Conservation (phyloP, 2,888 invertebrate species). For the Drosophila mulleri region DNA sequence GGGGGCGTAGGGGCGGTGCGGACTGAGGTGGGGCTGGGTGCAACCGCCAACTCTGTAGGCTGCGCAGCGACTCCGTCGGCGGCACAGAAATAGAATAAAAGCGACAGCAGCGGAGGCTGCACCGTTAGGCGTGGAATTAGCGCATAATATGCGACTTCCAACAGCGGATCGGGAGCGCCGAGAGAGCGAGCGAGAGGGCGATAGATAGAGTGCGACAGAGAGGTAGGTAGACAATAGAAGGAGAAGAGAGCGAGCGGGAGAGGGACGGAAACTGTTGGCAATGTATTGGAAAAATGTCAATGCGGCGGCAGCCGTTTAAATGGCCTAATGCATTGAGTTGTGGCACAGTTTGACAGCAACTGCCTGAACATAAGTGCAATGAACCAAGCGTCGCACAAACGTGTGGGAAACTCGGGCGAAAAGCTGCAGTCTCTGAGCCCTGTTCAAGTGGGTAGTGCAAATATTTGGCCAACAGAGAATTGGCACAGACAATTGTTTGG, state of each 20-base stretch:
- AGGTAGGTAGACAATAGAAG: neutral
- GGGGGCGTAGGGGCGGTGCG: neutral
- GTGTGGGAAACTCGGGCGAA: conserved; percentile 11
- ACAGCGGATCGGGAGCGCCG: conserved; percentile 55
- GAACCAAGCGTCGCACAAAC: conserved; percentile 43
- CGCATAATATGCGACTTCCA: conserved; percentile 70
- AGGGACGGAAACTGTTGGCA: neutral
- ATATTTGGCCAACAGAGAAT: conserved; percentile 61
- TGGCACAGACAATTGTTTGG: conserved; percentile 33
- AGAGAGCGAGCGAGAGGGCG: neutral
- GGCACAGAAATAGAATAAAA: conserved; percentile 76
- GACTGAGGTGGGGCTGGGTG: neutral
- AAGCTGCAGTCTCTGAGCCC: conserved; percentile 22
- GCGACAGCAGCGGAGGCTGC: conserved; percentile 74
- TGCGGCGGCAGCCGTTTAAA: conserved; percentile 29
- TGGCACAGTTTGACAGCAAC: conserved; percentile 55
- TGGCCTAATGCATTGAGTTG: conserved; percentile 41
- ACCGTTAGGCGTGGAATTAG: conserved; percentile 76
- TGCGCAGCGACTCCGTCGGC: conserved; percentile 67
- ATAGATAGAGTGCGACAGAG: neutral
- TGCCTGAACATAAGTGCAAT: conserved; percentile 53
- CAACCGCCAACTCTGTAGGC: conserved; percentile 50
- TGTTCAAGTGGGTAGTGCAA: conserved; percentile 47
- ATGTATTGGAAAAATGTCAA: conserved; percentile 58
- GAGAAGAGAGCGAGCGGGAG: neutral